phyloP scores from a whole-genome alignment of 2,113 vertebrate species.

The Archilochus colubris region DNA sequence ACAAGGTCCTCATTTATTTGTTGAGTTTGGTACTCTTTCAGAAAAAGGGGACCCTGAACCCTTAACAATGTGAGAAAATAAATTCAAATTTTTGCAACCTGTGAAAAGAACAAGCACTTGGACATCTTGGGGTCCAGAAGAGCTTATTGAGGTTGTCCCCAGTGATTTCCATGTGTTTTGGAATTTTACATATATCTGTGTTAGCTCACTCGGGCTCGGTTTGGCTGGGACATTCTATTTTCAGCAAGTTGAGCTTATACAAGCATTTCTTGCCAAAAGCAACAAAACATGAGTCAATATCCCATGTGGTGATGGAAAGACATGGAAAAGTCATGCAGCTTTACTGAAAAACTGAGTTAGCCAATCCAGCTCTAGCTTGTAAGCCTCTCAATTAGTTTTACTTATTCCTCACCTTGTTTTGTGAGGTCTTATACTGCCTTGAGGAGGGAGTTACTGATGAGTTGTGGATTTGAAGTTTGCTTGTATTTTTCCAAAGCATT shows the following conservation, averaged over 20 bases:
- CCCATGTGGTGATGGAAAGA: neutral
- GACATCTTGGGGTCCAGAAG: neutral
- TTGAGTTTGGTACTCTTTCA: neutral
- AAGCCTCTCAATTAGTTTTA: neutral
- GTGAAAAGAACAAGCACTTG: neutral
- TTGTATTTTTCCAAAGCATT: neutral
- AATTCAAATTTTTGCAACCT: neutral
- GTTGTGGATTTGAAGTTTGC: neutral
- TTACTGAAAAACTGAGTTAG: neutral
- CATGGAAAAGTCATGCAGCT: neutral
- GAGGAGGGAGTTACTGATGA: neutral
- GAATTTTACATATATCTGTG: neutral
- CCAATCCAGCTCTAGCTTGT: neutral
- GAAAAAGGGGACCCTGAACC: neutral
- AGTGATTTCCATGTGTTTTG: slow-evolving; percentile 6
- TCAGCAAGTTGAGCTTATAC: slow-evolving; percentile 8
- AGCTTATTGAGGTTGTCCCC: neutral
- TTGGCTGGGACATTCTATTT: slow-evolving; percentile 46
- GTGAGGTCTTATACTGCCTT: neutral
- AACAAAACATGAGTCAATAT: slow-evolving; percentile 5
- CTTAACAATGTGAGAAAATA: neutral
- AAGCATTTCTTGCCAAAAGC: slow-evolving; percentile 30
- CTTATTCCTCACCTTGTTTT: neutral
- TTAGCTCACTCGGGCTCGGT: neutral
- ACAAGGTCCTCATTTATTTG: neutral